Evolutionary conservation across 1,140 invertebrate species (phyloP), one percentile per base, ranked within the genome.

Genomic region (Pachyrhynchus sulphureomaculatus): DNA sequence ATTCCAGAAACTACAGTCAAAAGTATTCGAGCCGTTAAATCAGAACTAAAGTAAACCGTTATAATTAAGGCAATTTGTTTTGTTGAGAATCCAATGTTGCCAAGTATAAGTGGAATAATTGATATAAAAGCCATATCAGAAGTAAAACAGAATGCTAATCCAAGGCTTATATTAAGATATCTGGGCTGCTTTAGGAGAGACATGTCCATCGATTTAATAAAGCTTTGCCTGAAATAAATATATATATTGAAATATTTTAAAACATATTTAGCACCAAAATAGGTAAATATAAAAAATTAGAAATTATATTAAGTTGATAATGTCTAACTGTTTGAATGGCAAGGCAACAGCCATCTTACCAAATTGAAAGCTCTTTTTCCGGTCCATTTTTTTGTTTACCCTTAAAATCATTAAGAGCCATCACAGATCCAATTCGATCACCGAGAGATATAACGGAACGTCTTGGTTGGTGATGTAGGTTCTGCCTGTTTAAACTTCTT

Each of bases 41-140:
- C 72, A 4, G 63, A 52, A 12, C 51, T 52, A 52, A 72, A 72
- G 41, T 69, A 68, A 17, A 69, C 52, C 5, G 64, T 67, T 52
- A 72, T 59, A 8, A 71, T 53, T 29, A 65, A 39, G 13, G 72
- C 64, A 13, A 67, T 63, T 20, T 68, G 47, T 13, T 49, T 21
- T 13, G 47, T 13, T 17, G 36, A 58, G 44, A 66, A 71, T 17
- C 63, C 66, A 0, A 65, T 56, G 54, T 63, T 65, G n/a, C 49
- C 53, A 12, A 73, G 37, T 2, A 73, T 41, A 41, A 72, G 47
- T 12, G 69, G 70, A 32, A 71, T 60, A 9, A 73, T 52, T 2
- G 68, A 66, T n/a, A 72, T 41, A 42, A 72, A 73, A 4, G 64
- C 64, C 6, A 72, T 54, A 64, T 73, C 72, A 8, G 67, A 59